Conservation (phyloP, 2,888 invertebrate genomes). For the Clanis bilineata region DNA sequence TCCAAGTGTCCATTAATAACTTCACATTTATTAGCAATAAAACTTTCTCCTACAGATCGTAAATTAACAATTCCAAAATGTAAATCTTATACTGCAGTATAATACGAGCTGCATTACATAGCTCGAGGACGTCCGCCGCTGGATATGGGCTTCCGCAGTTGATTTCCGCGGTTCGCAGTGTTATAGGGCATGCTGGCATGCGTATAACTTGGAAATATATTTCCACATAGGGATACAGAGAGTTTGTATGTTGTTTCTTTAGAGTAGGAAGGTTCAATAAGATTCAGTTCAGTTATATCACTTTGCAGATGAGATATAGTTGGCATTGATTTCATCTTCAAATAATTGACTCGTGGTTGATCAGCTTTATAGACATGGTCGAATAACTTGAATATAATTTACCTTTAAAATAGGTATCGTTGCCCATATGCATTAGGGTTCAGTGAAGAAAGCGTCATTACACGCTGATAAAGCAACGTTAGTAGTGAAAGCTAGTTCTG, state of each 20-base stretch:
- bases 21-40: no score
- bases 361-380: no score
- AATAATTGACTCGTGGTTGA: no score
- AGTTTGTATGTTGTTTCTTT: no score
- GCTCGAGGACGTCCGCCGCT: conserved; percentile 7
- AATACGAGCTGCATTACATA: not conserved
- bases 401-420: not conserved
- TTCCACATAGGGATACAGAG: no score
- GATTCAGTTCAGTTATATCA: no score
- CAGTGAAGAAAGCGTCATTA: not conserved
- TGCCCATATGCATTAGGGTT: not conserved
- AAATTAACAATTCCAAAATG: not conserved
- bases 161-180: not conserved
- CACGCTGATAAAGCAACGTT: not conserved
- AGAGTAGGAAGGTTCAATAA: no score
- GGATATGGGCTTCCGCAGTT: conserved; percentile 11
- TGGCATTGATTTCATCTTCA: no score
- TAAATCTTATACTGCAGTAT: not conserved
- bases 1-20: no score
- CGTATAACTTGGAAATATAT: no score
- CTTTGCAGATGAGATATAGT: no score
- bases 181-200: not conserved
- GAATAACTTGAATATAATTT: not conserved
- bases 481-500: not conserved
- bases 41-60: not conserved